Percentiles rank a stretch among this genome's conserved stretches.
Conservation (phyloP, 2,797 vertebrate genomes). For the Enoplosus armatus region DNA sequence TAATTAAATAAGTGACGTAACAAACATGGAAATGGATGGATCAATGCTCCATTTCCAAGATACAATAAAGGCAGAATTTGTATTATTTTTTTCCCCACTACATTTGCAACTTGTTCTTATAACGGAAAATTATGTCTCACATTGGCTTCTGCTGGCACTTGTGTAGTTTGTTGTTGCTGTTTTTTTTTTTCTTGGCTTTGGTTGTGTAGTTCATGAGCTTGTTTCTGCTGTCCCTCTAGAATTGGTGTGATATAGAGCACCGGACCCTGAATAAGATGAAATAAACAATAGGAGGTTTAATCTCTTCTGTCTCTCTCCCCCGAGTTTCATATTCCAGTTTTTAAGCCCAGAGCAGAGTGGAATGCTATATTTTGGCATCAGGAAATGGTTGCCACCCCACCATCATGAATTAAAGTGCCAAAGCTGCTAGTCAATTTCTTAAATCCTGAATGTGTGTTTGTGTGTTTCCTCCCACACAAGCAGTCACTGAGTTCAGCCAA, state of each 20-base stretch:
- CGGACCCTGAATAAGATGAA: constrained; percentile 23
- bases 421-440: constrained; percentile 17
- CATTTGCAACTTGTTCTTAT: constrained; percentile 18
- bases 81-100: neutral
- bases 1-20: constrained; percentile 49
- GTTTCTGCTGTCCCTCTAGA: neutral
- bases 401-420: constrained; percentile 28
- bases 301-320: constrained; percentile 16
- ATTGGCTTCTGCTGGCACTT: neutral
- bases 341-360: constrained; percentile 38
- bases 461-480: constrained; percentile 34
- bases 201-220: neutral
- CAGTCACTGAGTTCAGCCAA: constrained; percentile 51
- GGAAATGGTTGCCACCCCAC: constrained; percentile 18
- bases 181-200: neutral
- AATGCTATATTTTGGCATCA: constrained; percentile 49
- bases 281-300: constrained; percentile 27
- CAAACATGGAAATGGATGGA: constrained; percentile 38
- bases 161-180: neutral
- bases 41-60: constrained; percentile 26
- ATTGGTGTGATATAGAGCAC: constrained; percentile 11
- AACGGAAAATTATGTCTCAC: constrained; percentile 6
- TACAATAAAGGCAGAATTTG: constrained; percentile 5
- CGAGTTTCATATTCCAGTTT: constrained; percentile 25
- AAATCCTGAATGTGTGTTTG: constrained; percentile 3